phyloP scores from a whole-genome alignment of 2,797 vertebrate species.

The Rhinophrynus dorsalis region DNA sequence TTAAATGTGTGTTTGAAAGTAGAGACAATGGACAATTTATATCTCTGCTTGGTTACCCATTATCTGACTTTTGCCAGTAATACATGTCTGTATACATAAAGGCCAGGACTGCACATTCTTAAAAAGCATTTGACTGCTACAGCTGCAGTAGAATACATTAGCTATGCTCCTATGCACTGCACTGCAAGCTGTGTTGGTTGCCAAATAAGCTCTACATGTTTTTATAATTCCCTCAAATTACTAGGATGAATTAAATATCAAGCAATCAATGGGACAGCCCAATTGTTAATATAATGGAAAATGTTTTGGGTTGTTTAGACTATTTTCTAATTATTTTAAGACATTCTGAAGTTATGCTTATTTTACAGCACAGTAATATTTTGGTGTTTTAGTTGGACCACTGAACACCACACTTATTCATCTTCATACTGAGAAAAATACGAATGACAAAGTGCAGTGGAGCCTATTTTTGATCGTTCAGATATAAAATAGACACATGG shows the following conservation, averaged over 20 bases:
- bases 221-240: conserved; percentile 45
- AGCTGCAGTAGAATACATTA: conserved; percentile 48
- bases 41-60: conserved; percentile 12
- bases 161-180: conserved; percentile 44
- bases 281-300: conserved; percentile 7
- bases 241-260: conserved; percentile 39
- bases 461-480: too few relatives aligned
- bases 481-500: too few relatives aligned
- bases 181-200: conserved; percentile 33
- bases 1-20: background rate
- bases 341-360: too few relatives aligned
- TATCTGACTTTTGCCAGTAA: conserved; percentile 18
- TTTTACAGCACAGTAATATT: too few relatives aligned
- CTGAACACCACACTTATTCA: too few relatives aligned
- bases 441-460: too few relatives aligned
- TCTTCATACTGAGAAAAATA: too few relatives aligned
- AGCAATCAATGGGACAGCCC: conserved; percentile 6
- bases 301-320: background rate
- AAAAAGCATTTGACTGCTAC: conserved; percentile 39
- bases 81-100: conserved; percentile 35
- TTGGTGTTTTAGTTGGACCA: too few relatives aligned
- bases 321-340: too few relatives aligned
- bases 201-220: conserved; percentile 39
- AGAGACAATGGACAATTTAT: conserved; percentile 11
- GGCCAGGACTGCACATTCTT: conserved; percentile 25